Percentiles rank a stretch among this genome's conserved stretches.
Conservation (phyloP, 2,113 vertebrate genomes). For the Ploceus nigricollis region DNA sequence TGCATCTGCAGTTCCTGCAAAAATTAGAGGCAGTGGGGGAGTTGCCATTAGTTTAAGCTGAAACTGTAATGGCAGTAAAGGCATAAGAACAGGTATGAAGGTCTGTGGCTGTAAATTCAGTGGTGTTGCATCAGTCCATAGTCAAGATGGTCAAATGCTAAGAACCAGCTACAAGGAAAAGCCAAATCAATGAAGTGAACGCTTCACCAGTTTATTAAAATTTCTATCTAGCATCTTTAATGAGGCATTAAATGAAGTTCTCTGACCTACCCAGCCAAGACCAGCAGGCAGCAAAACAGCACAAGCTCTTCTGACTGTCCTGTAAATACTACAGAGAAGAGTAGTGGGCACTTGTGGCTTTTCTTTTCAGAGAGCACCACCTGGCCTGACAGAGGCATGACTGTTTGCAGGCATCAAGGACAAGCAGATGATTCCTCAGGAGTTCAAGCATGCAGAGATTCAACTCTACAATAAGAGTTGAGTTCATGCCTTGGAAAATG, state of each 20-base stretch:
- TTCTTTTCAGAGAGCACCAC: not conserved
- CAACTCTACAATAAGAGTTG: not conserved
- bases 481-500: not conserved
- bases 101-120: not conserved
- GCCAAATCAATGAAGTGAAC: not conserved
- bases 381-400: not conserved
- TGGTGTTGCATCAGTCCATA: fast-evolving
- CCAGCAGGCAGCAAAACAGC: not conserved
- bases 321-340: not conserved
- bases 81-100: fast-evolving
- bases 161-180: not conserved
- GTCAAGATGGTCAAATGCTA: not conserved
- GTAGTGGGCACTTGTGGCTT: not conserved
- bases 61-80: not conserved
- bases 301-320: not conserved
- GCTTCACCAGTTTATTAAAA: not conserved
- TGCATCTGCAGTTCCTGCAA: not conserved
- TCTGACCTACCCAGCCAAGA: not conserved
- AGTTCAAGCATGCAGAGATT: not conserved
- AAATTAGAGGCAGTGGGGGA: not conserved
- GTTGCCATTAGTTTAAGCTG: not conserved
- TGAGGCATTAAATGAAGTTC: not conserved
- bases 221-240: not conserved
- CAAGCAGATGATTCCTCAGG: not conserved
- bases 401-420: not conserved